Base-by-base conservation (phyloP, 1,140 invertebrate species). In the Megalopta genalis region DNA sequence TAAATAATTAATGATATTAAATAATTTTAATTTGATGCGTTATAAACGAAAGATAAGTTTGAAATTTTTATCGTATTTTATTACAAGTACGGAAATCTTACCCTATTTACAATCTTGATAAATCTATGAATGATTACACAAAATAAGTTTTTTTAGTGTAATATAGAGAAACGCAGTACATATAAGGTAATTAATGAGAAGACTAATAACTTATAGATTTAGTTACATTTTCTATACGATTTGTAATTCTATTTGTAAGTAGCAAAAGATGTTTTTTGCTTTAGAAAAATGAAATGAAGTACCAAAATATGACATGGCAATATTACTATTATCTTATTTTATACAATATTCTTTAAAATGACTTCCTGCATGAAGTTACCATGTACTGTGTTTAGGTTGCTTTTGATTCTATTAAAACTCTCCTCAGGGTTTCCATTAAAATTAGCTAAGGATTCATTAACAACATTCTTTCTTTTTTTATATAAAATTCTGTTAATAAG, bases 41-140 rank as follows among this genome's bases (percentile, higher is more conserved):
- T 21, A 49, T 39, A 25, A 37, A 60, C n/a, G 32, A 59, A 52
- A 79, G 9, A 66, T 79, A 73, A 23, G 60, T 60, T 60, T 60
- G 63, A 74, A 25, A 62, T 76, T 86, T 86, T 90, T 84, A 74
- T 91, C 90, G 80, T 88, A 87, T 91, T 92, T 92, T 93, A 92
- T 93, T 93, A 92, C 91, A 92, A 92, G 90, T 91, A 92, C 87
- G 85, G 86, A 87, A 49, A 87, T 84, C 89, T 89, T 86, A 89
- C 65, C 66, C 88, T 93, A 93, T 93, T 88, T 92, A 93, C 91
- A 92, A 87, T 91, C 83, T 90, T 88, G 82, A 87, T 87, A 89
- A 88, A 92, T 86, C 54, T 92, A 91, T 82, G 87, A 90, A 90
- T 89, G 90, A 88, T 92, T 92, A 90, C 90, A 91, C 85, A 91